phyloP scores from a whole-genome alignment of 2,888 invertebrate genomes.

The Lampropteryx suffumata region DNA sequence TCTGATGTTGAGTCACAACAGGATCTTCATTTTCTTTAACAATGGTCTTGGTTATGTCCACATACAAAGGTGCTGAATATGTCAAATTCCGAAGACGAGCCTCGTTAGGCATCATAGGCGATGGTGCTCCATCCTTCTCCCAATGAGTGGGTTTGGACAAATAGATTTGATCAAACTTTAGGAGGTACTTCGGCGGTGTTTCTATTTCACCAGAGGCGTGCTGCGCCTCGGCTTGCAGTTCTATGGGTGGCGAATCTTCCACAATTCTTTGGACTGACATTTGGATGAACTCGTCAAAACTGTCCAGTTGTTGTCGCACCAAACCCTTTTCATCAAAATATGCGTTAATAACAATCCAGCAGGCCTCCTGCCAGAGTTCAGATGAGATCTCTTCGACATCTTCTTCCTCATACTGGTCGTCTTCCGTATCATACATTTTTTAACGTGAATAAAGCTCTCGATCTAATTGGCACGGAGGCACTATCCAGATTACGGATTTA shows the following conservation, averaged over 20 bases:
- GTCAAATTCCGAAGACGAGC: slow-evolving; percentile 98
- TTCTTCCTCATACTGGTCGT: slow-evolving; percentile 89
- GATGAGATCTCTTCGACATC: slow-evolving; percentile 98
- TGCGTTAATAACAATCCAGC: slow-evolving; percentile 99
- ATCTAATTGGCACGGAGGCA: too few species aligned
- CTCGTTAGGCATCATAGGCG: slow-evolving; percentile 99
- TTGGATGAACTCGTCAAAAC: slow-evolving; percentile 99
- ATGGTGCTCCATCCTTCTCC: slow-evolving; percentile 99
- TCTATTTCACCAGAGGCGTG: slow-evolving; percentile 97
- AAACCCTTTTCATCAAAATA: slow-evolving; percentile 99
- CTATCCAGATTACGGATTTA: too few species aligned
- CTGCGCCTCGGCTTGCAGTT: slow-evolving; percentile 98
- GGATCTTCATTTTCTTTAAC: slow-evolving; percentile 95
- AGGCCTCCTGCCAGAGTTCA: slow-evolving; percentile 99
- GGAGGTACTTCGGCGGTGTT: slow-evolving; percentile 93
- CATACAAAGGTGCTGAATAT: slow-evolving; percentile 99
- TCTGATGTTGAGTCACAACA: slow-evolving; percentile 90
- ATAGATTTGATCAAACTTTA: slow-evolving; percentile 99
- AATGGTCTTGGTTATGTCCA: slow-evolving; percentile 98
- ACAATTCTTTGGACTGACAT: slow-evolving; percentile 99
- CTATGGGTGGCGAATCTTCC: slow-evolving; percentile 99
- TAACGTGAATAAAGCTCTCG: slow-evolving; percentile 21
- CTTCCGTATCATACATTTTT: slow-evolving; percentile 78
- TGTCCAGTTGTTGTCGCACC: slow-evolving; percentile 99
- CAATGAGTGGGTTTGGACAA: slow-evolving; percentile 99